Evolutionary conservation across 1,140 invertebrate genomes (phyloP).

Genomic region (Thaumetopoea pityocampa): DNA sequence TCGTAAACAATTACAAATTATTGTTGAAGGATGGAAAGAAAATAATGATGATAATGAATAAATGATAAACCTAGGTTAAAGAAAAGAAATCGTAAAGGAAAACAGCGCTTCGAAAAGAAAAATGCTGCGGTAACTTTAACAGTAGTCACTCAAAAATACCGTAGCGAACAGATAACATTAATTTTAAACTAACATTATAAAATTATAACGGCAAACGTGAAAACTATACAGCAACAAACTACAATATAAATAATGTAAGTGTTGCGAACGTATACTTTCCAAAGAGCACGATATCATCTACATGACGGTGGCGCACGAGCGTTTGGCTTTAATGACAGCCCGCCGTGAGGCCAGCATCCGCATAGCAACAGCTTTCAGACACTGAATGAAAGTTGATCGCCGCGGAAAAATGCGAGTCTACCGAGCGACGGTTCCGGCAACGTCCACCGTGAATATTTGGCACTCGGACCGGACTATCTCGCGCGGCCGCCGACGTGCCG

Average conservation of each 20-base stretch:
- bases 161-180: background rate
- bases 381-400: slow-evolving; percentile 72
- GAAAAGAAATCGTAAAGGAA: too few relatives aligned
- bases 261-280: slow-evolving; percentile 44
- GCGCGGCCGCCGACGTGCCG: slow-evolving; percentile 20
- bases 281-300: slow-evolving; percentile 67
- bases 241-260: slow-evolving; percentile 52
- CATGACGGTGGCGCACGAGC: slow-evolving; percentile 61
- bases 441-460: slow-evolving; percentile 48
- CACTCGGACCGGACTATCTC: slow-evolving; percentile 24
- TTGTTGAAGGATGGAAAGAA: too few relatives aligned
- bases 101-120: too few relatives aligned
- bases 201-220: slow-evolving; percentile 1
- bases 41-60: too few relatives aligned
- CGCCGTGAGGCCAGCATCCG: slow-evolving; percentile 61
- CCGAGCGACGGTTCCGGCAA: slow-evolving; percentile 38
- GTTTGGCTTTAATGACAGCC: slow-evolving; percentile 61
- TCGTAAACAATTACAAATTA: too few relatives aligned
- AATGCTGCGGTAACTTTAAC: too few relatives aligned
- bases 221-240: slow-evolving; percentile 17
- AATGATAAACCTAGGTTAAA: too few relatives aligned
- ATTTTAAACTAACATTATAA: slow-evolving; percentile 22
- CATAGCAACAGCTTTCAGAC: slow-evolving; percentile 69
- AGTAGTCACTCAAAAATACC: too few relatives aligned
- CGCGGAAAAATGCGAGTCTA: slow-evolving; percentile 44